Percentiles rank a stretch among this genome's conserved stretches.
phyloP scores from a whole-genome alignment of 2,113 vertebrate species.

The Thalassoma bifasciatum region DNA sequence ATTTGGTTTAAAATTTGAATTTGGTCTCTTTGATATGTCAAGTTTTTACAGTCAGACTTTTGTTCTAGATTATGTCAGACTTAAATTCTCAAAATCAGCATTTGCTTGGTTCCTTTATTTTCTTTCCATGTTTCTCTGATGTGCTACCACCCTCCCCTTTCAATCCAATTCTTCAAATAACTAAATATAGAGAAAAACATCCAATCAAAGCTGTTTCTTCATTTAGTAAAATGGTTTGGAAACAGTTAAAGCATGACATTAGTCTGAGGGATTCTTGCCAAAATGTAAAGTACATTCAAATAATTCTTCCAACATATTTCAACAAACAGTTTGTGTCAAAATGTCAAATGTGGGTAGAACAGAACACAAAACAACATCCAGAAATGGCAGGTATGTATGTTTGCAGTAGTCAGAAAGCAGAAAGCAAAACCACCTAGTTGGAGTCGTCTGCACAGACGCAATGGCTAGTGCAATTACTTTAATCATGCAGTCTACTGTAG shows the following conservation, averaged over 20 bases:
- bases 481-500: conserved; percentile 76
- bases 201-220: conserved; percentile 18
- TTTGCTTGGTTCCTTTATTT: not conserved
- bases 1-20: not conserved
- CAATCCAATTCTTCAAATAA: not conserved
- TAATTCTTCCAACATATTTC: conserved; percentile 31
- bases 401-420: conserved; percentile 73
- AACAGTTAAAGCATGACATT: conserved; percentile 46
- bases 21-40: too few relatives aligned
- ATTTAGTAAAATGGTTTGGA: not conserved
- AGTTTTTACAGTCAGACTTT: not conserved
- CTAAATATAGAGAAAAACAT: conserved; percentile 1
- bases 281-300: conserved; percentile 64
- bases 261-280: conserved; percentile 39
- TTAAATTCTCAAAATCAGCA: not conserved
- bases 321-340: conserved; percentile 56
- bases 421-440: conserved; percentile 68
- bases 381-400: conserved; percentile 64
- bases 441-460: conserved; percentile 73
- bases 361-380: conserved; percentile 73
- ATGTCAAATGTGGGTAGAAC: conserved; percentile 55
- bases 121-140: not conserved
- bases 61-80: too few relatives aligned
- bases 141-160: not conserved
- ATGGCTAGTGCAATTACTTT: conserved; percentile 79